phyloP scores from a whole-genome alignment of 2,113 vertebrate genomes.

The Aspiorhynchus laticeps region DNA sequence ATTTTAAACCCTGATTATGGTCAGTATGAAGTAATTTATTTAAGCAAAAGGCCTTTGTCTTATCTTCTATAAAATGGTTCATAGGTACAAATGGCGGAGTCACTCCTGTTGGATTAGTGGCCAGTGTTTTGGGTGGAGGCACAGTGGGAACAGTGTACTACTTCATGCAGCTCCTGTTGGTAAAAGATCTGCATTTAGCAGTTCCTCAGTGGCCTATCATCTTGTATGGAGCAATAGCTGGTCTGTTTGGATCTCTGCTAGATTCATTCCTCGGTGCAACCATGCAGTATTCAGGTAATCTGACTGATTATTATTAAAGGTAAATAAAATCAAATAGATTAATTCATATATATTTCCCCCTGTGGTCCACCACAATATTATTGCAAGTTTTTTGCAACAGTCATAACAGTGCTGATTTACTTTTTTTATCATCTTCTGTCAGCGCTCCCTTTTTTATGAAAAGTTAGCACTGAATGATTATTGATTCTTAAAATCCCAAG shows the following conservation, averaged over 20 bases:
- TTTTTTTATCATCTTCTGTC: background rate
- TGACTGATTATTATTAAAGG: background rate
- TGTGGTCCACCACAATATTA: background rate
- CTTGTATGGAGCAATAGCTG: slow-evolving; percentile 84
- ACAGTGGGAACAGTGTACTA: slow-evolving; percentile 86
- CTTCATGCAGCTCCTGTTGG: slow-evolving; percentile 81
- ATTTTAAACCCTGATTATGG: no score
- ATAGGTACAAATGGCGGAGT: slow-evolving; percentile 94
- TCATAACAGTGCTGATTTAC: background rate
- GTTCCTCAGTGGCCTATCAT: slow-evolving; percentile 93
- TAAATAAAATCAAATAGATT: background rate
- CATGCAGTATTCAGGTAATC: slow-evolving; percentile 92
- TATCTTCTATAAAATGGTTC: slow-evolving; percentile 1
- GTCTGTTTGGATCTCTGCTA: slow-evolving; percentile 89
- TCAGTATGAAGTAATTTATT: no score
- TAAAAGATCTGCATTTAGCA: slow-evolving; percentile 83
- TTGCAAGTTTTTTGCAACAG: background rate
- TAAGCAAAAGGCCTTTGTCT: background rate
- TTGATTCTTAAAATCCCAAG: background rate
- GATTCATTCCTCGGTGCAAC: slow-evolving; percentile 94
- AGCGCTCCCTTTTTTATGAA: background rate
- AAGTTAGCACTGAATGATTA: background rate
- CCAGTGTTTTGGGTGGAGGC: slow-evolving; percentile 88
- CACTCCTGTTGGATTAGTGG: slow-evolving; percentile 82
- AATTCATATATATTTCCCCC: background rate